Base-by-base conservation (phyloP, 2,797 vertebrate genomes). In the Eospalax fontanierii region DNA sequence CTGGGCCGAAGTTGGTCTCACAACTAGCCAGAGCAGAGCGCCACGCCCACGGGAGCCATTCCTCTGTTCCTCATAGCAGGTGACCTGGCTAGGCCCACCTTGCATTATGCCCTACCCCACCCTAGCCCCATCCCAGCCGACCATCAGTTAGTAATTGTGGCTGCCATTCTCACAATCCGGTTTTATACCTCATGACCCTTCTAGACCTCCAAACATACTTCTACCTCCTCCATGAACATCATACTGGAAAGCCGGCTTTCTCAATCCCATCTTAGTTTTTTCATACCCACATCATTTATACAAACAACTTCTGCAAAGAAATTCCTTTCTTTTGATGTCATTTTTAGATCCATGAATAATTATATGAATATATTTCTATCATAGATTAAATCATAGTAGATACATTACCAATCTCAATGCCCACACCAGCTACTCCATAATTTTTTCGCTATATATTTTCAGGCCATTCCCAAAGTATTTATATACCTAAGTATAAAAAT, bases 321-420 rank as follows among this genome's bases (percentile, higher is more conserved):
- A 40, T 59, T 30, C 85, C 46, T 94, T 94, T 90, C 82, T 88
- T 89, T 93, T 68, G 35, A 57, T 75, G 59, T 83, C 66, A 79
- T n/a, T 66, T 89, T 68, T 35, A 54, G 66, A 83, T 75, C 19
- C 40, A n/a, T 50, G 66, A 73, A 33, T 75, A 93, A 79, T 68
- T 78, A n/a, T 5, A 38, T 24, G 33, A 79, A n/a, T 35, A 4
- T 74, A 50, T 40, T 80, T 93, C 66, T 80, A 16, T 74, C 61
- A 89, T 57, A 93, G 54, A 82, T 61, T 38, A 79, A 90, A 91
- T 78, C 11, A 73, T 70, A 61, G 8, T 18, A 61, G 33, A 68
- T 57, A 33, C 38, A 30, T 7, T 6, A 57, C 81, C 30, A 66
- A 35, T 43, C 28, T 78, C 24, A 75, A 2, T 74, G 79, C 65